phyloP scores from a whole-genome alignment of 2,888 invertebrate genomes.

The Kuschelorhynchus macadamiae region DNA sequence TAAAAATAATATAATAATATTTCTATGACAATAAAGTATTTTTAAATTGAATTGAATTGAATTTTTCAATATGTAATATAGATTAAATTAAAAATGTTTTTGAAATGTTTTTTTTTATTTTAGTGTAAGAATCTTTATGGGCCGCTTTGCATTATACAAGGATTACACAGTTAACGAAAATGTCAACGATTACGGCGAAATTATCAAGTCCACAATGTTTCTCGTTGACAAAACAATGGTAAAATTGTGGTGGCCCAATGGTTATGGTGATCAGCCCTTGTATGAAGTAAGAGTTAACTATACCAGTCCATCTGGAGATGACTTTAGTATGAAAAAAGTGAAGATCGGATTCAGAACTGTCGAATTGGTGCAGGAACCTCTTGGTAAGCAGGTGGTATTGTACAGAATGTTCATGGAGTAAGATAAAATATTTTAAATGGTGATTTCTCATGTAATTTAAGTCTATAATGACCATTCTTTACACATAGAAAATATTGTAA shows the following conservation, averaged over 20 bases:
- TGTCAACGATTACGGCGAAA: background rate
- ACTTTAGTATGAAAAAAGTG: slow-evolving; percentile 68
- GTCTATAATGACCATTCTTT: no score
- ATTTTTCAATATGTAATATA: no score
- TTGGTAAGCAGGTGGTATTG: no score
- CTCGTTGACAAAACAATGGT: slow-evolving; percentile 61
- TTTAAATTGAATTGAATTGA: no score
- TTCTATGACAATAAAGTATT: no score
- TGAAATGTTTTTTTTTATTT: slow-evolving; percentile 18
- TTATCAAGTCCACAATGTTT: background rate
- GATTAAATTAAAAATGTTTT: no score
- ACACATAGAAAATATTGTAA: background rate
- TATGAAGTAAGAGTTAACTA: slow-evolving; percentile 78
- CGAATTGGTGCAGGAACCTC: slow-evolving; percentile 82
- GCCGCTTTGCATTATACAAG: no score
- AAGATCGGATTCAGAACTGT: slow-evolving; percentile 89
- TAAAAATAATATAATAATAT: no score
- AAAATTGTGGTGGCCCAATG: slow-evolving; percentile 95
- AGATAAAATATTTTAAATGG: background rate
- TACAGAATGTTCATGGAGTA: no score
- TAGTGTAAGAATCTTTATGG: slow-evolving; percentile 27
- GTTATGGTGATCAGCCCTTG: slow-evolving; percentile 84
- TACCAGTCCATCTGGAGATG: slow-evolving; percentile 62
- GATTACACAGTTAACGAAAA: background rate
- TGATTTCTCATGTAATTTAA: no score